phyloP scores from a whole-genome alignment of 2,113 vertebrate genomes.

The Craseonycteris thonglongyai region DNA sequence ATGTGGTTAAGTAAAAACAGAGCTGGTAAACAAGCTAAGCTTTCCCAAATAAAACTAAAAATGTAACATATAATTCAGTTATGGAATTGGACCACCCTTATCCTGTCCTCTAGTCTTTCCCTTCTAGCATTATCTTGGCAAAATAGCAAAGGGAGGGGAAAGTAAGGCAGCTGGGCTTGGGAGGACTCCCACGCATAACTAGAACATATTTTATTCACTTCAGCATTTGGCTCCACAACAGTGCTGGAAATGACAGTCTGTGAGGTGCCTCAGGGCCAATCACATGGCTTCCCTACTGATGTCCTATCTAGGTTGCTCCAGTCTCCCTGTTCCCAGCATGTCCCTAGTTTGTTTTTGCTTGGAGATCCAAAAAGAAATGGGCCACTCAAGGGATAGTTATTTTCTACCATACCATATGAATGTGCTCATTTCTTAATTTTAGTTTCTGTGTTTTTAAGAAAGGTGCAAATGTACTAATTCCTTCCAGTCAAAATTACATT shows the following conservation, averaged over 20 bases:
- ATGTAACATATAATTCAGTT: not conserved
- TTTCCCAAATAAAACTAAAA: not conserved
- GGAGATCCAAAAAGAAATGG: conserved; percentile 53
- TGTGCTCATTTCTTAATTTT: not conserved
- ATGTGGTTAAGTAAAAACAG: not conserved
- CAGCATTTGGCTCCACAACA: conserved; percentile 57
- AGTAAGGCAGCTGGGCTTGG: conserved; percentile 30
- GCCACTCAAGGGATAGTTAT: conserved; percentile 29
- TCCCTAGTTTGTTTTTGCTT: conserved; percentile 29
- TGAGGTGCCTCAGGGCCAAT: conserved; percentile 65
- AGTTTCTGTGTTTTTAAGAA: not conserved
- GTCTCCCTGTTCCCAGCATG: not conserved
- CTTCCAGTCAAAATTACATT: not conserved
- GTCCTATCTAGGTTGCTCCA: conserved; percentile 64
- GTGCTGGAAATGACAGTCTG: conserved; percentile 62
- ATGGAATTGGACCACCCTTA: not conserved
- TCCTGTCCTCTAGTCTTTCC: not conserved
- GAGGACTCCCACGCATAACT: conserved; percentile 42
- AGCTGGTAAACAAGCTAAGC: not conserved
- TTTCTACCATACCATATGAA: not conserved
- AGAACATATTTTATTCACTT: conserved; percentile 55
- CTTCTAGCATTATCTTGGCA: not conserved
- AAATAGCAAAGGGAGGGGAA: not conserved
- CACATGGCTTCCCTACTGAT: conserved; percentile 62
- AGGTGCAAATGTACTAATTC: not conserved